Evolutionary conservation across 1,140 invertebrate species (phyloP), one percentile per base, ranked within the genome.

Genomic region (Drosophila pseudoananassae): DNA sequence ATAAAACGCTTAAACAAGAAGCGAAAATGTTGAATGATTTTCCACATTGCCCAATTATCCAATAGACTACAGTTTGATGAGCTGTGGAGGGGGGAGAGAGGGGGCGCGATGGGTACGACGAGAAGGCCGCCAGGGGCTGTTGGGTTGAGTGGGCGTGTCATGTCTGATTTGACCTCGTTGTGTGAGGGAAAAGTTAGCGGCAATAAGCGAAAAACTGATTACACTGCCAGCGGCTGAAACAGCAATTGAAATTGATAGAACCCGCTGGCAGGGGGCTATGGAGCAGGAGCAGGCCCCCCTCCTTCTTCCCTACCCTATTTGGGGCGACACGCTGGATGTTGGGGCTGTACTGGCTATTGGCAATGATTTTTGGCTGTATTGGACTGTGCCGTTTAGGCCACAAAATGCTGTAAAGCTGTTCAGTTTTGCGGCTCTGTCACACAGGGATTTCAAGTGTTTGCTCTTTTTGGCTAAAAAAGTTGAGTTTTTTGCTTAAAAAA

Each of bases 171-270:
- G 65, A 69, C 65, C 65, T 69, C 65, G 65, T 69, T 46, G 70
- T 73, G 70, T 60, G 66, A 43, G 70, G 55, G 69, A 47, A 52
- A 73, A 73, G 70, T 73, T 74, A 57, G 72, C 60, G 70, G 71
- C 72, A 66, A 75, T 66, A 75, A 75, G 71, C 60, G 71, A 74
- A 75, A 75, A 76, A 76, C 72, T 76, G 72, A 76, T 76, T 76
- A 76, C 72, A 75, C 52, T 75, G 72, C 72, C 72, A 56, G 49
- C 60, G 72, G 72, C 69, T 29, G 72, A 52, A 69, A 69, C 54
- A 65, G 72, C 72, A 76, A 76, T 76, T 76, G 72, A 75, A 76
- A 76, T 76, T 76, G 72, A 75, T 76, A 76, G 65, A 56, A 59
- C 52, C 71, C 38, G 23, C 52, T 14, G 52, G 58, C 23, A 25